A percentile compares a stretch with the other conserved stretches of the same genome.
Conservation (phyloP, 2,113 vertebrate species). For the Aviceda subcristata region DNA sequence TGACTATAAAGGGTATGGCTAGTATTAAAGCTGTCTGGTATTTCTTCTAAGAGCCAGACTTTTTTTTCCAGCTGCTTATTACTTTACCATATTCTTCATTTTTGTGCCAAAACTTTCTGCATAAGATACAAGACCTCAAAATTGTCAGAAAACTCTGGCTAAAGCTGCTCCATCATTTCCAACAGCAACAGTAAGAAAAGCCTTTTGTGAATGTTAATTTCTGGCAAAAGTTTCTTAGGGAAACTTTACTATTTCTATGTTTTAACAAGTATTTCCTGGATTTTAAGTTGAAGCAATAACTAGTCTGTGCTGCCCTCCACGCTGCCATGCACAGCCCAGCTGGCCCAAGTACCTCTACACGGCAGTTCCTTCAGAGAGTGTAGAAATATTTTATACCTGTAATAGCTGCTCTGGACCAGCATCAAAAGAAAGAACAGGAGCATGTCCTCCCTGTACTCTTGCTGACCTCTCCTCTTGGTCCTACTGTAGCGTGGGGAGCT, state of each 20-base stretch:
- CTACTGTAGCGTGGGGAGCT: accelerated
- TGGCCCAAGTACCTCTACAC: background rate
- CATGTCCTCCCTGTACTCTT: accelerated
- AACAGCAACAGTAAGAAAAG: background rate
- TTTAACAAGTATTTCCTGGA: background rate
- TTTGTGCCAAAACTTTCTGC: background rate
- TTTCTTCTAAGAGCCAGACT: background rate
- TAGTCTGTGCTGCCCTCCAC: background rate
- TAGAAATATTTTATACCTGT: background rate
- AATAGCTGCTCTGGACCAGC: background rate
- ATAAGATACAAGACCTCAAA: background rate
- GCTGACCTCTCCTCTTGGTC: background rate
- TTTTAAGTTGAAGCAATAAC: background rate
- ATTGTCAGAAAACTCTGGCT: background rate
- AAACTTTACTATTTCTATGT: background rate
- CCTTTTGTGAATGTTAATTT: background rate
- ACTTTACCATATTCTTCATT: background rate
- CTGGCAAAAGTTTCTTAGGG: background rate
- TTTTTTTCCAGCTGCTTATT: background rate
- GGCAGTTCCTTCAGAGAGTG: background rate
- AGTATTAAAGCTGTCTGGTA: background rate
- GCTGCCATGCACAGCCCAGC: background rate
- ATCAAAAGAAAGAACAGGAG: background rate
- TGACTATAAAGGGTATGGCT: background rate
- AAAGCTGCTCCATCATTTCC: background rate